These are phyloP conservation scores for Phallusia fumigata DNA, from an alignment of 23 tunicate species.

Conservation along the genomic window DNA sequence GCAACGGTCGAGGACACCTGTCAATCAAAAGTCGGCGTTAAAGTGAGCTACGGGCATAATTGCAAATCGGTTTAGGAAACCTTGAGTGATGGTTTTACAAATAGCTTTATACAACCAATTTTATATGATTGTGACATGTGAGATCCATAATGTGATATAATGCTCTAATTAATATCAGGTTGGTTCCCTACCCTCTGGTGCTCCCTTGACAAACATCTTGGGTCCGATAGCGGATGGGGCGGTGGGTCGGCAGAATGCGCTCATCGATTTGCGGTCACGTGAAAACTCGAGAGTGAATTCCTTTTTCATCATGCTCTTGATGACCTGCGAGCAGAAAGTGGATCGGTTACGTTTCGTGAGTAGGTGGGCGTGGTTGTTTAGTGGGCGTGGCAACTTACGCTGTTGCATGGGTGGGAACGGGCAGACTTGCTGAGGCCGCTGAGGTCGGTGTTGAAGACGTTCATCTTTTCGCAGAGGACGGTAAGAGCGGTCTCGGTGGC, in stretches of 20 bases:
- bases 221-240: conserved; percentile 74
- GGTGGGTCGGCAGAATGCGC: conserved; percentile 85
- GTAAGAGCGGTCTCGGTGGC: conserved; percentile 98
- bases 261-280: conserved; percentile 99
- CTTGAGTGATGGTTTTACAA: too few species aligned
- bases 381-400: conserved; percentile 24
- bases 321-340: conserved; percentile 18
- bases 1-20: conserved; percentile 94
- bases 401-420: conserved; percentile 65
- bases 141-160: too few species aligned
- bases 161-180: too few species aligned
- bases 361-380: background rate
- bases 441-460: conserved; percentile 88
- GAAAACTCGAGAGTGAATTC: conserved; percentile 95
- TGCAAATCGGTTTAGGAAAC: background rate
- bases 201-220: conserved; percentile 94
- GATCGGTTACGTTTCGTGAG: background rate
- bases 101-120: too few species aligned
- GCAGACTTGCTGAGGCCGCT: conserved; percentile 62
- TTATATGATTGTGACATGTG: too few species aligned
- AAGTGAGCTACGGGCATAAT: background rate
- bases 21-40: background rate
- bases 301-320: conserved; percentile 85
- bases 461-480: conserved; percentile 97
- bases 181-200: conserved; percentile 87